Conservation (phyloP, 2,888 invertebrate species). For the Gnatocerus cornutus region DNA sequence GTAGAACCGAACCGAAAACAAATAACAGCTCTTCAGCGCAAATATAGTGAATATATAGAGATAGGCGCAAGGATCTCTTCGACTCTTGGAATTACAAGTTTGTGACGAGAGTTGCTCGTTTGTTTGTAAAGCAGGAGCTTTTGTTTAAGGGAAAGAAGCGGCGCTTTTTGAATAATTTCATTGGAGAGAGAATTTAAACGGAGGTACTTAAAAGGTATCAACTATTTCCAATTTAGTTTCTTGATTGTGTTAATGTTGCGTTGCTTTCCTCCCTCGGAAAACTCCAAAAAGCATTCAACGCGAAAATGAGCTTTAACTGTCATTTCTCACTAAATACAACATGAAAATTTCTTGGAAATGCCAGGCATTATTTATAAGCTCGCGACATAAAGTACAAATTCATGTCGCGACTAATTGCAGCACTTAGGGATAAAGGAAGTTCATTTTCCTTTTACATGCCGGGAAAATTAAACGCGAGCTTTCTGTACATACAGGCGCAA, state of each 20-base stretch:
- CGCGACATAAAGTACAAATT: slow-evolving; percentile 52
- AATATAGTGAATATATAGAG: slow-evolving; percentile 46
- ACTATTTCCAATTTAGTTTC: not conserved
- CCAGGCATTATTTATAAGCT: slow-evolving; percentile 51
- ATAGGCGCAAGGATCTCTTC: slow-evolving; percentile 33
- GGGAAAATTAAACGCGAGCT: slow-evolving; percentile 48
- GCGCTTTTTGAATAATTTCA: slow-evolving; percentile 8
- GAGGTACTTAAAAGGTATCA: not conserved
- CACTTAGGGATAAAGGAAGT: slow-evolving; percentile 51
- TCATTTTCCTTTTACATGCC: slow-evolving; percentile 51
- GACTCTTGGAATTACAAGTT: slow-evolving; percentile 30
- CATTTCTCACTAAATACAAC: slow-evolving; percentile 46
- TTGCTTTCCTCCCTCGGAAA: slow-evolving; percentile 5
- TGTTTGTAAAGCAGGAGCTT: slow-evolving; percentile 16
- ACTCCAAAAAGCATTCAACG: slow-evolving; percentile 38
- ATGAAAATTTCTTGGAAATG: slow-evolving; percentile 50
- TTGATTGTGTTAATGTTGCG: not conserved
- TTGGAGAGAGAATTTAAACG: not conserved
- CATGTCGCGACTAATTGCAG: slow-evolving; percentile 52
- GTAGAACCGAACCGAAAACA: slow-evolving; percentile 60
- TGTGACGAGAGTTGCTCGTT: slow-evolving; percentile 28
- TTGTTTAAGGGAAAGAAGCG: slow-evolving; percentile 1
- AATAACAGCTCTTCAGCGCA: slow-evolving; percentile 57
- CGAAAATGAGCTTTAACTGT: slow-evolving; percentile 48
- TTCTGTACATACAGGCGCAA: slow-evolving; percentile 23